These are phyloP conservation scores for Aspidiotus destructor DNA, from an alignment of 2,888 invertebrate genomes.

Conservation along the genomic window DNA sequence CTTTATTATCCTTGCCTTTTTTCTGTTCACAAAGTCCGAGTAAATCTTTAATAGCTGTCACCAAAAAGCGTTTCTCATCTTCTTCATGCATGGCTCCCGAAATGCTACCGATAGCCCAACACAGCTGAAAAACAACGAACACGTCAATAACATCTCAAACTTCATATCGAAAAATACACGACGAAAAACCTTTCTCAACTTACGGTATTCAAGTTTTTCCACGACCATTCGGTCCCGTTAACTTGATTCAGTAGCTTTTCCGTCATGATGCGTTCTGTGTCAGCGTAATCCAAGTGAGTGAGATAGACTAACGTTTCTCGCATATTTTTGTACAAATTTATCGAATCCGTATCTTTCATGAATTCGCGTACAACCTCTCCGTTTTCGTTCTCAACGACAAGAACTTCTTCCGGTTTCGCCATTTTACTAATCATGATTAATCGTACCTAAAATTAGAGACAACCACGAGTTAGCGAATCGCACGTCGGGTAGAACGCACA, in stretches of 20 bases:
- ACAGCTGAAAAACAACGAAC: slow-evolving; percentile 51
- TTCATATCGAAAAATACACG: not conserved
- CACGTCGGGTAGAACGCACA: not conserved
- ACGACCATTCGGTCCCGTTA: slow-evolving; percentile 97
- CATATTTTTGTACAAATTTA: slow-evolving; percentile 99
- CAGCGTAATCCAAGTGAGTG: slow-evolving; percentile 94
- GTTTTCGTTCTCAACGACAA: slow-evolving; percentile 99
- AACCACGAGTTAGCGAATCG: not conserved
- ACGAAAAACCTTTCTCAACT: slow-evolving; percentile 35
- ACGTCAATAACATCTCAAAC: not conserved
- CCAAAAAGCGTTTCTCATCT: slow-evolving; percentile 96
- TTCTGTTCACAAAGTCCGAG: slow-evolving; percentile 97
- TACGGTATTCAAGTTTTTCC: slow-evolving; percentile 97
- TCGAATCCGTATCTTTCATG: slow-evolving; percentile 99
- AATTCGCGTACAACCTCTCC: slow-evolving; percentile 98
- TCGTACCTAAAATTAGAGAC: slow-evolving; percentile 13
- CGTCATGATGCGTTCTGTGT: slow-evolving; percentile 98
- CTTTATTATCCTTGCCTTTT: slow-evolving; percentile 98
- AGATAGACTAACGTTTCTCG: slow-evolving; percentile 93
- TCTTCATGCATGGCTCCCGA: slow-evolving; percentile 99
- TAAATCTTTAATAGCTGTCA: slow-evolving; percentile 96
- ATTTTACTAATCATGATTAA: slow-evolving; percentile 87
- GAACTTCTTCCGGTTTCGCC: slow-evolving; percentile 99
- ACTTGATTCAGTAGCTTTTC: slow-evolving; percentile 97
- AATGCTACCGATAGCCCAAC: slow-evolving; percentile 99